phyloP scores from a whole-genome alignment of 2,113 vertebrate genomes.

The Trematocara marginatum region DNA sequence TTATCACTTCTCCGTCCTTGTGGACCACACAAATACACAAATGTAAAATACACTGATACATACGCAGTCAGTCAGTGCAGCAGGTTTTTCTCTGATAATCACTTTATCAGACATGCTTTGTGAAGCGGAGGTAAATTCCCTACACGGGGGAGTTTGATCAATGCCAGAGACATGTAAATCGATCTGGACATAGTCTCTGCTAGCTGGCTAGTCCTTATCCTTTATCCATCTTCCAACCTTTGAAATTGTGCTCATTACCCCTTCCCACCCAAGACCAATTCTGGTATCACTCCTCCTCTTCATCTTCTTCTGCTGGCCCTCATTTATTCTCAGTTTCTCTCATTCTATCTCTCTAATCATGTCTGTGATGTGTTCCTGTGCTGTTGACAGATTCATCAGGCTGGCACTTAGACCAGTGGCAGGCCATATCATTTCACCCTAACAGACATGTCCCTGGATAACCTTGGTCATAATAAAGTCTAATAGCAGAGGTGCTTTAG shows the following conservation, averaged over 20 bases:
- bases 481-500: constrained; percentile 36
- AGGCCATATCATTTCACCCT: constrained; percentile 47
- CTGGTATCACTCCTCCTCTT: neutral
- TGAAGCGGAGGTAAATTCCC: constrained; percentile 45
- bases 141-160: constrained; percentile 54
- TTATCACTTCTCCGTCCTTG: neutral
- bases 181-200: constrained; percentile 60
- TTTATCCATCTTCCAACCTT: constrained; percentile 30
- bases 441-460: constrained; percentile 48
- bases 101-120: constrained; percentile 65
- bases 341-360: constrained; percentile 29
- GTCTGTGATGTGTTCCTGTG: neutral
- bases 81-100: constrained; percentile 56
- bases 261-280: constrained; percentile 18
- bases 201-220: constrained; percentile 32
- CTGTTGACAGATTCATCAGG: constrained; percentile 56
- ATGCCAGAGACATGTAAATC: constrained; percentile 70
- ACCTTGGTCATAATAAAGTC: constrained; percentile 62
- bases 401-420: constrained; percentile 47
- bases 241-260: constrained; percentile 37
- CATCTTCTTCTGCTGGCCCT: neutral
- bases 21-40: neutral
- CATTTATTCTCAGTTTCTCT: constrained; percentile 7
- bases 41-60: neutral
- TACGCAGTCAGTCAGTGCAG: neutral